Percentiles rank a stretch among this genome's conserved stretches.
Conservation (phyloP, 2,113 vertebrate genomes). For the Speoplatyrhinus poulsoni region DNA sequence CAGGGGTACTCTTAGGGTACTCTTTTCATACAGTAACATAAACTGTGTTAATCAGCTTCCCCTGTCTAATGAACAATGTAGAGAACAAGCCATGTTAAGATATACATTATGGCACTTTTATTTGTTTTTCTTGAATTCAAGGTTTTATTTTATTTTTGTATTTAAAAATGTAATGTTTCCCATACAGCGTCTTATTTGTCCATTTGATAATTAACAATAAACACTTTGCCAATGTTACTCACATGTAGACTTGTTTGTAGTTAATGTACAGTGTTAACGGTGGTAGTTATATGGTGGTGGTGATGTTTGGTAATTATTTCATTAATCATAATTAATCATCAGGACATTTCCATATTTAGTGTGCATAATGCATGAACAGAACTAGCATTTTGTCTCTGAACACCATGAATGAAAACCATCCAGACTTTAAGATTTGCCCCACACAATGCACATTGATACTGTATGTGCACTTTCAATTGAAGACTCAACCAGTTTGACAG, state of each 20-base stretch:
- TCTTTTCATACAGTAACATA: neutral
- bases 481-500: too few species aligned
- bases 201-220: constrained; percentile 71
- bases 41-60: constrained; percentile 1
- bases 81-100: constrained; percentile 7
- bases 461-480: too few species aligned
- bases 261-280: neutral
- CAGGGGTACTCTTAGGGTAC: neutral
- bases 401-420: too few species aligned
- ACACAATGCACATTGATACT: too few species aligned
- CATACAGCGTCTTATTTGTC: constrained; percentile 57
- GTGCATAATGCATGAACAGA: too few species aligned
- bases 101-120: constrained; percentile 1
- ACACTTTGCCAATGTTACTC: constrained; percentile 56
- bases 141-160: constrained; percentile 48
- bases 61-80: constrained; percentile 7
- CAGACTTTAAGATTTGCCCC: too few species aligned
- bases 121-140: constrained; percentile 10
- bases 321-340: too few species aligned
- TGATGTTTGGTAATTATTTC: too few species aligned
- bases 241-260: neutral
- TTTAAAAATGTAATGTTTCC: constrained; percentile 68
- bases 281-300: too few species aligned
- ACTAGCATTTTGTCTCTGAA: too few species aligned
- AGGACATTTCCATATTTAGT: too few species aligned